Evolutionary conservation across 2,113 vertebrate genomes (phyloP).

Genomic region (Pandion haliaetus): DNA sequence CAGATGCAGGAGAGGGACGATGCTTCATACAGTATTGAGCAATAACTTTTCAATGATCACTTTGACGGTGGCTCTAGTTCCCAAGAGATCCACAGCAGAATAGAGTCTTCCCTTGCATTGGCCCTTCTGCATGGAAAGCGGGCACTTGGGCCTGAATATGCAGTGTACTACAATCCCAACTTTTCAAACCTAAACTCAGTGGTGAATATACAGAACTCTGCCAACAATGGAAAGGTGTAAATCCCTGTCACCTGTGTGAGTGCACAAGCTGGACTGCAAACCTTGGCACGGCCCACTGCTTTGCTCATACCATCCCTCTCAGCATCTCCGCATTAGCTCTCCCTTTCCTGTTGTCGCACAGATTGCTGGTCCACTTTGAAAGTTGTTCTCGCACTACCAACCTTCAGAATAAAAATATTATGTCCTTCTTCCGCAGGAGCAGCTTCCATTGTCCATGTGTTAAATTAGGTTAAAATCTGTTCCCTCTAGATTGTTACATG

Average conservation of each 20-base stretch:
- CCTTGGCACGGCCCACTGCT: background rate
- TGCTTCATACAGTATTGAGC: background rate
- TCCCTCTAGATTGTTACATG: background rate
- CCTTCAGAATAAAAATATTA: background rate
- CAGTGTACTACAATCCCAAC: background rate
- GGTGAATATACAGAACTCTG: background rate
- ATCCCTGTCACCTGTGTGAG: background rate
- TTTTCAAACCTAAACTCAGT: background rate
- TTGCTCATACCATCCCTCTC: background rate
- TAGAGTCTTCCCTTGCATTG: background rate
- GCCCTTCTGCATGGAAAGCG: background rate
- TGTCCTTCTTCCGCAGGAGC: background rate
- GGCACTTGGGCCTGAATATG: background rate
- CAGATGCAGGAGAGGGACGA: background rate
- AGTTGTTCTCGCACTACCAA: background rate
- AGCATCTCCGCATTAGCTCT: background rate
- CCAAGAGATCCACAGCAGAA: background rate
- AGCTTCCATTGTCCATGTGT: fast-evolving
- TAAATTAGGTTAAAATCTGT: background rate
- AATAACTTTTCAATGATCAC: background rate
- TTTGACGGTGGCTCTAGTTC: background rate
- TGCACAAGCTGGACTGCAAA: background rate
- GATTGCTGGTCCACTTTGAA: background rate
- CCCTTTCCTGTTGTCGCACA: background rate
- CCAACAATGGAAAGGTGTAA: background rate